These are phyloP conservation scores for Cylas formicarius DNA, from an alignment of 1,140 invertebrate genomes.

Conservation along the genomic window DNA sequence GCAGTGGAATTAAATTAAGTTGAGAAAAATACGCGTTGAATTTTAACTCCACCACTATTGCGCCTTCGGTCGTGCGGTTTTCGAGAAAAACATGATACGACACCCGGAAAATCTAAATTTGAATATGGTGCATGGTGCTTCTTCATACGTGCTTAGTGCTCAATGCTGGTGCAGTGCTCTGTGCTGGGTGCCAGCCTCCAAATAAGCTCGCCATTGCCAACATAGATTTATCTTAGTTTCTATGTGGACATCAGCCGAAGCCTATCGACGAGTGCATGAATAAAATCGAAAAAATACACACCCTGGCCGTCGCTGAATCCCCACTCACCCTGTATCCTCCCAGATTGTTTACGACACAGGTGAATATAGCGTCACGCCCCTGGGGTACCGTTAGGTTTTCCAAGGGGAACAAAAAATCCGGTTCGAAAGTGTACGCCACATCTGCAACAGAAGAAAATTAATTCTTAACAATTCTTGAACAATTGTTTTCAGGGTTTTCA, in stretches of 20 bases:
- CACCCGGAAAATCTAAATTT: conserved; percentile 4
- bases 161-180: conserved; percentile 23
- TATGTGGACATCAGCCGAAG: neutral
- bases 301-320: conserved; percentile 70
- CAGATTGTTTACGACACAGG: conserved; percentile 83
- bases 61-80: conserved; percentile 7
- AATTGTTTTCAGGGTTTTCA: too few relatives aligned
- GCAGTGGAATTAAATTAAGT: too few relatives aligned
- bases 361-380: conserved; percentile 80
- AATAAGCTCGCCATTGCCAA: too few relatives aligned
- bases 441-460: conserved; percentile 33
- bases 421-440: conserved; percentile 60
- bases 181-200: conserved; percentile 19
- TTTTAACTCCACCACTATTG: too few relatives aligned
- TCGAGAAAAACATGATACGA: conserved; percentile 10
- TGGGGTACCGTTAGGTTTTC: conserved; percentile 82
- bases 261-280: conserved; percentile 31
- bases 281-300: conserved; percentile 52
- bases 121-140: conserved; percentile 23
- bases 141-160: conserved; percentile 25
- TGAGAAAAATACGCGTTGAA: too few relatives aligned
- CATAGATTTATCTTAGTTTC: too few relatives aligned
- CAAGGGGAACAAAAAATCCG: conserved; percentile 76
- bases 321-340: conserved; percentile 89
- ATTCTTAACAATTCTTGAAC: too few relatives aligned